These are phyloP conservation scores for Pecten maximus DNA, from an alignment of 2,888 invertebrate genomes.

Conservation along the genomic window DNA sequence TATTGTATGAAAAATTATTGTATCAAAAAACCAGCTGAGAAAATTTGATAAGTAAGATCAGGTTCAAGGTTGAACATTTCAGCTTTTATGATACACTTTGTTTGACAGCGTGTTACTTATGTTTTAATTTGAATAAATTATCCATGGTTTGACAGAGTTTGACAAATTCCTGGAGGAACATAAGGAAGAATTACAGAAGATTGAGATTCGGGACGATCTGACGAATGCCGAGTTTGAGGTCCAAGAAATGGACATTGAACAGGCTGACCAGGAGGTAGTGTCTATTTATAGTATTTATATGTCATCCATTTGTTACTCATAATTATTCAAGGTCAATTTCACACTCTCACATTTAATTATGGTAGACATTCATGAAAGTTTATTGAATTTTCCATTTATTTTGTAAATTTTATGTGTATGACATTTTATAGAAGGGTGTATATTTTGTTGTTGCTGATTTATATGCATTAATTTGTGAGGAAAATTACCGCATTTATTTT, in stretches of 20 bases:
- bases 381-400: too few species aligned
- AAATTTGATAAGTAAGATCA: too few species aligned
- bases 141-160: conserved; percentile 74
- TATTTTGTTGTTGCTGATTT: not conserved
- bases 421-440: not conserved
- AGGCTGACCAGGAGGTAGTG: conserved; percentile 78
- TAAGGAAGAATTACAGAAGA: conserved; percentile 70
- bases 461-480: not conserved
- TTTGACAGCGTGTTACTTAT: too few species aligned
- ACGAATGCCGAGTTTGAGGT: conserved; percentile 72
- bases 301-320: too few species aligned
- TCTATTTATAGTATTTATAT: not conserved
- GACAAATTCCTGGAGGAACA: conserved; percentile 78
- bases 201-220: conserved; percentile 68
- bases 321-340: too few species aligned
- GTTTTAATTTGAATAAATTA: not conserved
- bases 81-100: too few species aligned
- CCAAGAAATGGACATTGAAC: conserved; percentile 77
- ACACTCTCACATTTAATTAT: too few species aligned
- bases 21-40: too few species aligned
- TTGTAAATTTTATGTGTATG: too few species aligned
- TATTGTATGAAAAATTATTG: too few species aligned
- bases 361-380: too few species aligned
- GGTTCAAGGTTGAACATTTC: too few species aligned
- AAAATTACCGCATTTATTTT: not conserved